Conservation (phyloP, 2,113 vertebrate genomes). For the Potamarius usumacintae region DNA sequence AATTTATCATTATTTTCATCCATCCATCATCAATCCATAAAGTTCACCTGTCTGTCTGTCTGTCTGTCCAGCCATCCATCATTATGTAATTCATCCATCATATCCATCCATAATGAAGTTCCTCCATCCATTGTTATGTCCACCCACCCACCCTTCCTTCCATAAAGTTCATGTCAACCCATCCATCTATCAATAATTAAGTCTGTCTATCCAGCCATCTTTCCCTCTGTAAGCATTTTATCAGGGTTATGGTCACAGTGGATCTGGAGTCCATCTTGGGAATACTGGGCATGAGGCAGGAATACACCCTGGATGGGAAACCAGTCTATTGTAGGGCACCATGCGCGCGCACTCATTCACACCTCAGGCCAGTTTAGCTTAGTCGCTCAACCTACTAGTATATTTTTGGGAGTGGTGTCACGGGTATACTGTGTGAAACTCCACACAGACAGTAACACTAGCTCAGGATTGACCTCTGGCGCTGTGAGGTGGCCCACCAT, state of each 20-base stretch:
- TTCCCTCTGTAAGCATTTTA: neutral
- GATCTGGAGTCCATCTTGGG: neutral
- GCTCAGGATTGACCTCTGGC: neutral
- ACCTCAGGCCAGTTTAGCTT: neutral
- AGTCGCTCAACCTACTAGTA: neutral
- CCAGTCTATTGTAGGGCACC: neutral
- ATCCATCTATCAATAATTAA: neutral
- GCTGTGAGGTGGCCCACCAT: neutral
- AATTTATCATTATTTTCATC: neutral
- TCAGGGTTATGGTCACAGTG: neutral
- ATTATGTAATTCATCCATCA: neutral
- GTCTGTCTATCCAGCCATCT: neutral
- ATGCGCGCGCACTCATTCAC: neutral
- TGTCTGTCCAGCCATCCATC: neutral
- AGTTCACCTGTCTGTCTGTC: neutral
- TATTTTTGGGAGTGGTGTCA: neutral
- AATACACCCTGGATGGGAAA: neutral
- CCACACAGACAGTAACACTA: neutral
- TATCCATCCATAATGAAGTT: neutral
- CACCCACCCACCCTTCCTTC: neutral
- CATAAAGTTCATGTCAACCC: neutral
- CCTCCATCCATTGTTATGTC: neutral
- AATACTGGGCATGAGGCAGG: too few relatives aligned
- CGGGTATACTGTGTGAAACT: neutral
- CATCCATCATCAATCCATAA: neutral